phyloP scores from a whole-genome alignment of 2,888 invertebrate genomes.

The Frankliniella intonsa region DNA sequence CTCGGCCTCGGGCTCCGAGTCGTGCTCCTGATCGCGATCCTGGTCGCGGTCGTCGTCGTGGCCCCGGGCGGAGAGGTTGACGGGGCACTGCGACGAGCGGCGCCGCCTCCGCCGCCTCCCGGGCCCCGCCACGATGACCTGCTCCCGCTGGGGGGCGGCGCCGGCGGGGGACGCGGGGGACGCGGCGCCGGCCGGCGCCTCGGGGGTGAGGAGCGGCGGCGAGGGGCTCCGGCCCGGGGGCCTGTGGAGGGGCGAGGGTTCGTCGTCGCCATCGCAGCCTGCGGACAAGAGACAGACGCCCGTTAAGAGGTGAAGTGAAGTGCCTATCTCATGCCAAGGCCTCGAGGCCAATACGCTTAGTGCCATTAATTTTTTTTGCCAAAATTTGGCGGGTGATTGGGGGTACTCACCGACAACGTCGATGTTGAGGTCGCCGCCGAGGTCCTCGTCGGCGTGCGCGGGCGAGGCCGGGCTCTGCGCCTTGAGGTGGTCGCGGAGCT shows the following conservation, averaged over 20 bases:
- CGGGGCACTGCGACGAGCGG: constrained; percentile 74
- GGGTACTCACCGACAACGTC: not conserved
- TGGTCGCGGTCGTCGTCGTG: constrained; percentile 44
- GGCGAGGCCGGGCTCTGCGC: constrained; percentile 20
- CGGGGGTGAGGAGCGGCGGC: constrained; percentile 8
- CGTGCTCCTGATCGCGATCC: not conserved
- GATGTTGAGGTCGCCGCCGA: constrained; percentile 18
- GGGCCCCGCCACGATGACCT: constrained; percentile 27
- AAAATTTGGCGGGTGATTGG: no score
- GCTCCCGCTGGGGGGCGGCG: constrained; percentile 11
- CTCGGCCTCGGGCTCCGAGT: constrained; percentile 7
- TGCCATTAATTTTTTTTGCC: no score
- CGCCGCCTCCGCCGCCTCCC: constrained; percentile 47
- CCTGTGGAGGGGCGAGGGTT: not conserved
- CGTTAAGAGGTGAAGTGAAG: not conserved
- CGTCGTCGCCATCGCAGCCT: constrained; percentile 14
- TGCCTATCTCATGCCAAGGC: no score
- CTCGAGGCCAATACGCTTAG: no score
- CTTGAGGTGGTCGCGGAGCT: not conserved
- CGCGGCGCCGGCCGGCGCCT: constrained; percentile 26
- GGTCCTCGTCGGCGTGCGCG: not conserved
- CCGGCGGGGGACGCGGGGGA: constrained; percentile 9
- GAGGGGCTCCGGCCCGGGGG: not conserved
- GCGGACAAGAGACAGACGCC: not conserved
- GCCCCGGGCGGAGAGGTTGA: constrained; percentile 61